Conservation (phyloP, 1,140 invertebrate genomes). For the Magallana angulata region DNA sequence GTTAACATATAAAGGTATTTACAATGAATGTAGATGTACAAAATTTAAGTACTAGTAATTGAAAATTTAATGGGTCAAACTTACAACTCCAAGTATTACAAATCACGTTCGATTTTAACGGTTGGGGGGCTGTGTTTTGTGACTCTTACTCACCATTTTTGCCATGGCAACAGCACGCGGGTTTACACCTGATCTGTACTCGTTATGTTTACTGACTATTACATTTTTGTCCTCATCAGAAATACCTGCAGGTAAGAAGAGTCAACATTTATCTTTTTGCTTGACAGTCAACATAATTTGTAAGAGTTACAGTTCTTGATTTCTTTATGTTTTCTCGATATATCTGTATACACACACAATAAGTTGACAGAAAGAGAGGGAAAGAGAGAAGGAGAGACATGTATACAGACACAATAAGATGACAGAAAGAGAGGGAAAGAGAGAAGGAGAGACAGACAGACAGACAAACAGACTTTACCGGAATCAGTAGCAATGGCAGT, state of each 20-base stretch:
- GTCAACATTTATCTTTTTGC: too few species aligned
- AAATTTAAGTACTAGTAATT: too few species aligned
- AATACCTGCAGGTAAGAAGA: not conserved
- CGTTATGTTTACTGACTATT: constrained; percentile 23
- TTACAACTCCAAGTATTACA: too few species aligned
- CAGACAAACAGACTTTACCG: not conserved
- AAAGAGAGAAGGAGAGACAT: not conserved
- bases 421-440: not conserved
- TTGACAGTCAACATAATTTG: too few species aligned
- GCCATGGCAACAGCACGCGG: not conserved
- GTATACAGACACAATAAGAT: too few species aligned
- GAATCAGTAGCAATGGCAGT: not conserved
- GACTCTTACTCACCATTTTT: constrained; percentile 13
- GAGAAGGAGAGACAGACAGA: not conserved
- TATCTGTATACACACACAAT: too few species aligned
- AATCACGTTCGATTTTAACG: too few species aligned
- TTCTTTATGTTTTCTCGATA: too few species aligned
- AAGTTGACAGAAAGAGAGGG: not conserved
- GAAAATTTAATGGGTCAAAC: too few species aligned
- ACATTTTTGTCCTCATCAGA: not conserved
- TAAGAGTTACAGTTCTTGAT: too few species aligned
- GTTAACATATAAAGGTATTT: not conserved
- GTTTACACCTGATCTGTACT: constrained; percentile 1
- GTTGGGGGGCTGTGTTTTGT: too few species aligned
- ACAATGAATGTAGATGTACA: not conserved